phyloP scores from a whole-genome alignment of 2,113 vertebrate genomes.

The Hippocampus abdominalis region DNA sequence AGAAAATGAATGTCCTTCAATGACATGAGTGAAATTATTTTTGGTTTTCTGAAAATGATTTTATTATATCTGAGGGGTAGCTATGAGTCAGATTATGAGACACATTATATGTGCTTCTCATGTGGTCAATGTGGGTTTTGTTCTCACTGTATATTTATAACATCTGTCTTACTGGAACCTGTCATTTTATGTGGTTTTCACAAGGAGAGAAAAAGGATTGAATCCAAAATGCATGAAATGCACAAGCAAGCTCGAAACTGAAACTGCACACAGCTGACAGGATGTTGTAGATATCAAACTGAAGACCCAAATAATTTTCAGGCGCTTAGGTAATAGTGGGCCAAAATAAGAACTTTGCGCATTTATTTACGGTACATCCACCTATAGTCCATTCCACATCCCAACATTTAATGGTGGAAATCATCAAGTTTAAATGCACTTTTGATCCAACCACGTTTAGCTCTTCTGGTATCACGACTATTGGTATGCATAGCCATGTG shows the following conservation, averaged over 20 bases:
- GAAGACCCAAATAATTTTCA: constrained; percentile 48
- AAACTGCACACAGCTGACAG: neutral
- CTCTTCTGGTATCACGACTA: neutral
- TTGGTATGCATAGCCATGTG: constrained; percentile 4
- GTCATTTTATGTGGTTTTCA: constrained; percentile 14
- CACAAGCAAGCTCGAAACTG: neutral
- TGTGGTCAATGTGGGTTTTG: constrained; percentile 47
- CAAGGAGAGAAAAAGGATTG: neutral
- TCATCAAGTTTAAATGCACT: constrained; percentile 33
- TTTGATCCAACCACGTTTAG: constrained; percentile 5
- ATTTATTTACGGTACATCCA: constrained; percentile 29
- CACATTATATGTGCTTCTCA: constrained; percentile 37
- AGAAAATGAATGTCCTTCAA: constrained; percentile 1
- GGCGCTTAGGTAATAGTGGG: constrained; percentile 5
- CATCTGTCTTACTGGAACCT: constrained; percentile 42
- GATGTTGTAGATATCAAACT: constrained; percentile 59
- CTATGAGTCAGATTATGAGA: constrained; percentile 30
- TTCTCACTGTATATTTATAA: constrained; percentile 14
- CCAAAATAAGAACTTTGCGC: constrained; percentile 38
- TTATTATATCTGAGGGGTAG: constrained; percentile 8
- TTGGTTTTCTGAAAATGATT: constrained; percentile 9
- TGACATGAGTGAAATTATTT: constrained; percentile 7
- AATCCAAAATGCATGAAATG: neutral
- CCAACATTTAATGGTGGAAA: constrained; percentile 40
- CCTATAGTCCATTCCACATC: constrained; percentile 36